phyloP scores from a whole-genome alignment of 2,888 invertebrate genomes.

The Lasioglossum calceatum region DNA sequence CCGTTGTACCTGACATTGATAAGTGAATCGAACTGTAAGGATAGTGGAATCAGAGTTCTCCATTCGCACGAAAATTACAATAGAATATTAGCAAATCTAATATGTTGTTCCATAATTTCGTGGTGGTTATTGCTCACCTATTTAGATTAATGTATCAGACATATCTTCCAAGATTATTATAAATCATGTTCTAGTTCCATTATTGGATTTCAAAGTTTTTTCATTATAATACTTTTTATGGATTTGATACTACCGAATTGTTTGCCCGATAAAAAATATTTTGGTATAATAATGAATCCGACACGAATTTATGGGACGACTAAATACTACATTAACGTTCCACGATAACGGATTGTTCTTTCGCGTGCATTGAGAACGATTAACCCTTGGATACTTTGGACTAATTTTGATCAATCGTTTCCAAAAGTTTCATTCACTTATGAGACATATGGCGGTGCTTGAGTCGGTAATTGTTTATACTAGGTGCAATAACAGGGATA shows the following conservation, averaged over 20 bases:
- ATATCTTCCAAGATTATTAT: background rate
- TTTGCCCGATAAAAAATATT: background rate
- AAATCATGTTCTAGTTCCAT: background rate
- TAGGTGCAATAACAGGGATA: background rate
- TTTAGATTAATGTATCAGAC: background rate
- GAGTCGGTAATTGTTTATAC: background rate
- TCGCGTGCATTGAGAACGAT: slow-evolving; percentile 10
- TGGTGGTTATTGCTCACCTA: background rate
- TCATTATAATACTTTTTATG: background rate
- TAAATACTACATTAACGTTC: background rate
- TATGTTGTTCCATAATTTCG: background rate
- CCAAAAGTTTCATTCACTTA: background rate
- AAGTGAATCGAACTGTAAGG: background rate
- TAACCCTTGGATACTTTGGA: background rate
- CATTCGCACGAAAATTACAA: slow-evolving; percentile 6
- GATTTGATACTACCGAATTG: background rate
- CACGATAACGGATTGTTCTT: slow-evolving; percentile 21
- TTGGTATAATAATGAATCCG: background rate
- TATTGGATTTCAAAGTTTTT: background rate
- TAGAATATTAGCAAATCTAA: background rate
- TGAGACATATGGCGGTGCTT: background rate
- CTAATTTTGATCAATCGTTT: background rate
- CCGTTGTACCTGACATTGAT: slow-evolving; percentile 42
- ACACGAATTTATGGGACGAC: background rate
- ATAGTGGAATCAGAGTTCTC: slow-evolving; percentile 33